phyloP scores from a whole-genome alignment of 1,140 invertebrate species.

The Nautilus pompilius region DNA sequence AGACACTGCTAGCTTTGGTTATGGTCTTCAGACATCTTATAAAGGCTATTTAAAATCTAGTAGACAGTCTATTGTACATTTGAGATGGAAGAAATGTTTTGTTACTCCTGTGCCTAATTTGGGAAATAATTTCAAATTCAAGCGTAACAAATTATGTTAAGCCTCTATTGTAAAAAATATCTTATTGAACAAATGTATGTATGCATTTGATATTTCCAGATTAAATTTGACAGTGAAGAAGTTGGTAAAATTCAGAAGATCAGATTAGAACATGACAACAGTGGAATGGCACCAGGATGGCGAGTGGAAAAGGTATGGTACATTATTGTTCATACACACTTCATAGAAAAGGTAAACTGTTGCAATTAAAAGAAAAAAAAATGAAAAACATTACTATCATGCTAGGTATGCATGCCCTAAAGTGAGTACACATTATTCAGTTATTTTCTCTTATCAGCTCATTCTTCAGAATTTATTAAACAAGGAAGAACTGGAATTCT shows the following conservation, averaged over 20 bases:
- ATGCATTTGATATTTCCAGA: constrained; percentile 18
- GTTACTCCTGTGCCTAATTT: too few species aligned
- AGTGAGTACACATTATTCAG: not conserved
- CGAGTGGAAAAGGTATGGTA: constrained; percentile 37
- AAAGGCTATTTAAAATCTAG: too few species aligned
- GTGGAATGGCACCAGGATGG: constrained; percentile 29
- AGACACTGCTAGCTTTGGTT: too few species aligned
- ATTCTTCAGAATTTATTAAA: constrained; percentile 20
- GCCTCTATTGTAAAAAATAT: too few species aligned
- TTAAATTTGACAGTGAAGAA: constrained; percentile 32
- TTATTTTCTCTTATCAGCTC: constrained; percentile 22
- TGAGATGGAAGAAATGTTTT: too few species aligned
- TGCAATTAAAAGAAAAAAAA: too few species aligned
- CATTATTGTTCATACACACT: not conserved
- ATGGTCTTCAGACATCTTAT: too few species aligned
- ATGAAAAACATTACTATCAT: too few species aligned
- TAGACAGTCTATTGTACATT: too few species aligned
- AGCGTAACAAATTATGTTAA: too few species aligned
- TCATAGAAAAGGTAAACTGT: not conserved
- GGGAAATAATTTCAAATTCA: too few species aligned
- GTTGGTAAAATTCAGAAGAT: constrained; percentile 45
- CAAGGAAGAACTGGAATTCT: constrained; percentile 20
- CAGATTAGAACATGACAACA: constrained; percentile 42
- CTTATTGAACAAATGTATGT: not conserved
- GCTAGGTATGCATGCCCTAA: not conserved